Evolutionary conservation across 2,888 invertebrate genomes (phyloP).

Genomic region (Leptopterna dolabrata): DNA sequence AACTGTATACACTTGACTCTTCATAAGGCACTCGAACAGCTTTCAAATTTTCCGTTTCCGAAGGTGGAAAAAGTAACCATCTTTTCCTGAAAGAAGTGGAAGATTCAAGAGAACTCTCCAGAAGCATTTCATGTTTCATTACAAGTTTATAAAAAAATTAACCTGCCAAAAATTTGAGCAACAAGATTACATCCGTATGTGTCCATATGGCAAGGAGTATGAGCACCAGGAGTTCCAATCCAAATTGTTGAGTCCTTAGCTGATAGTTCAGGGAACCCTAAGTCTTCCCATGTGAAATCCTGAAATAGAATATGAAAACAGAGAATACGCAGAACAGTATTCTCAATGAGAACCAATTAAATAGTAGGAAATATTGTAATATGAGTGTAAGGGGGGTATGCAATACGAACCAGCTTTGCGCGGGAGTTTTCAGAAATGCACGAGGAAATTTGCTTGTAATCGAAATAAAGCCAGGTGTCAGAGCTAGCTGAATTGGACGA

Average conservation of each 20-base stretch:
- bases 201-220: slow-evolving; percentile 94
- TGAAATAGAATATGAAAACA: slow-evolving; percentile 62
- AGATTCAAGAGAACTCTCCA: no score
- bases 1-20: slow-evolving; percentile 93
- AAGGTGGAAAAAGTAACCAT: slow-evolving; percentile 92
- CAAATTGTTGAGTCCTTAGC: slow-evolving; percentile 83
- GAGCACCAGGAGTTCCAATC: slow-evolving; percentile 87
- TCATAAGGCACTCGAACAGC: slow-evolving; percentile 93
- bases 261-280: slow-evolving; percentile 78
- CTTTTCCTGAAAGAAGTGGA: slow-evolving; percentile 74
- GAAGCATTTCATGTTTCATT: no score
- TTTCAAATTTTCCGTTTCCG: slow-evolving; percentile 73
- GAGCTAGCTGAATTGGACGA: slow-evolving; percentile 62
- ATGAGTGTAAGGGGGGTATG: not conserved
- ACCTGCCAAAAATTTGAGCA: slow-evolving; percentile 89
- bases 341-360: no score
- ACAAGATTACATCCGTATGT: slow-evolving; percentile 95
- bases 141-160: no score
- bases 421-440: not conserved
- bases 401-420: slow-evolving; percentile 13
- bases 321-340: no score
- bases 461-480: slow-evolving; percentile 80
- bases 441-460: slow-evolving; percentile 81
- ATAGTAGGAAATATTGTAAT: not conserved
- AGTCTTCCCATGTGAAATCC: slow-evolving; percentile 74